Base-by-base conservation (phyloP, 2,888 invertebrate species). In the Bugula neritina region DNA sequence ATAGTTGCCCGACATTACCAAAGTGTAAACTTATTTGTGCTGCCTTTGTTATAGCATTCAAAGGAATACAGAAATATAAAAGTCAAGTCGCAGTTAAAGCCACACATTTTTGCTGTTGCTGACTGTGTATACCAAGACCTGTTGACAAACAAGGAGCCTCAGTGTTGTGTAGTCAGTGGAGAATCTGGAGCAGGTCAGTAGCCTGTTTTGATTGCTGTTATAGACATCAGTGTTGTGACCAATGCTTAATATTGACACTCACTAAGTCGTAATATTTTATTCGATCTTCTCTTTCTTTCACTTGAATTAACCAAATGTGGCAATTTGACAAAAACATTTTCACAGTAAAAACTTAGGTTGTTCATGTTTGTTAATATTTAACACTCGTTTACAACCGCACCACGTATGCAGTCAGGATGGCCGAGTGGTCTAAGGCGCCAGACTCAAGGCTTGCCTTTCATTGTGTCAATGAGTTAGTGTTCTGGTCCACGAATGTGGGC, bases 391-490 rank as follows among this genome's bases (percentile, higher is more conserved):
- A n/a, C n/a, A n/a, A n/a, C n/a, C n/a, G n/a, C n/a, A n/a, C n/a
- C n/a, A n/a, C n/a, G n/a, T n/a, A n/a, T 63, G 63, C 17, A 10
- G 43, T 63, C 63, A 77, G 78, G 79, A 77, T 80, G 81, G 81
- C 81, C 81, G 81, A 81, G 81, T 78, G 82, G 82, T 82, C 82
- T 82, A 82, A 82, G 82, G 82, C 82, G 82, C 82, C 82, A 82
- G 82, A 82, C 82, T 82, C 82, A 82, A 82, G 82, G 77, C 35
- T 72, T 25, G 31, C 34, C 63, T 63, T 63, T 27, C 63, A 31
- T 63, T 63, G 63, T 63, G 10, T 25, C 63, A 71, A 31, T 71
- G 72, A 43, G 35, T 69, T 79, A 77, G 80, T 75, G 76, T 80
- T 80, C 81, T 80, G 80, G 80, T 81, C 80, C 79, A 79, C 81